Conservation (phyloP, 2,888 invertebrate species). For the Lycophotia porphyrea region DNA sequence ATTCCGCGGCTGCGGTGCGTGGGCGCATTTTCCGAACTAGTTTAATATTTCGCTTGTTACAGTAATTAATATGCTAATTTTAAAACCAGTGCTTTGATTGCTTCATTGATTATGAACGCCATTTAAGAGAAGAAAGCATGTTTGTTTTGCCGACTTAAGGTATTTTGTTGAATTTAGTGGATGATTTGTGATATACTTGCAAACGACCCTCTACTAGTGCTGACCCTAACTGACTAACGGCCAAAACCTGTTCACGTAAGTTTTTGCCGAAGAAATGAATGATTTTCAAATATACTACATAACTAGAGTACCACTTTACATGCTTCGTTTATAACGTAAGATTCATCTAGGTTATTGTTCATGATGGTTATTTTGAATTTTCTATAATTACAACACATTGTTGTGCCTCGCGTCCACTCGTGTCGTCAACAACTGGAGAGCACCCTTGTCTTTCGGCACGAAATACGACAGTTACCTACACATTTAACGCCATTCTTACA, state of each 20-base stretch:
- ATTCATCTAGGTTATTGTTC: background rate
- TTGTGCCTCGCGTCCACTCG: constrained; percentile 18
- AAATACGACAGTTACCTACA: constrained; percentile 10
- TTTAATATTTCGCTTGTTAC: constrained; percentile 20
- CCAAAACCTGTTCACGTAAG: background rate
- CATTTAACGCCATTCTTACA: background rate
- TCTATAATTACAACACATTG: constrained; percentile 5
- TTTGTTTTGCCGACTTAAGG: background rate
- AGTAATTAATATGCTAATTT: constrained; percentile 58
- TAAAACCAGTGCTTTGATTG: constrained; percentile 1
- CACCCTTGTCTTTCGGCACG: background rate
- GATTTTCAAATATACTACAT: background rate
- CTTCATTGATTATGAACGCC: background rate
- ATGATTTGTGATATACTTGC: background rate
- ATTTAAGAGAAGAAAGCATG: background rate
- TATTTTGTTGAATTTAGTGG: background rate
- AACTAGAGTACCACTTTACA: background rate
- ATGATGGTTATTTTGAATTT: background rate
- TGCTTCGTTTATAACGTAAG: background rate
- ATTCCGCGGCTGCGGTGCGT: constrained; percentile 30
- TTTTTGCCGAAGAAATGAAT: too few relatives aligned
- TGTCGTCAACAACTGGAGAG: constrained; percentile 3
- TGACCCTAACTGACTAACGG: background rate
- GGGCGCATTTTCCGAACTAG: constrained; percentile 37
- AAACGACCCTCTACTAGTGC: background rate